These are phyloP conservation scores for Zaprionus ornatus DNA, from an alignment of 1,140 invertebrate species.

Conservation along the genomic window DNA sequence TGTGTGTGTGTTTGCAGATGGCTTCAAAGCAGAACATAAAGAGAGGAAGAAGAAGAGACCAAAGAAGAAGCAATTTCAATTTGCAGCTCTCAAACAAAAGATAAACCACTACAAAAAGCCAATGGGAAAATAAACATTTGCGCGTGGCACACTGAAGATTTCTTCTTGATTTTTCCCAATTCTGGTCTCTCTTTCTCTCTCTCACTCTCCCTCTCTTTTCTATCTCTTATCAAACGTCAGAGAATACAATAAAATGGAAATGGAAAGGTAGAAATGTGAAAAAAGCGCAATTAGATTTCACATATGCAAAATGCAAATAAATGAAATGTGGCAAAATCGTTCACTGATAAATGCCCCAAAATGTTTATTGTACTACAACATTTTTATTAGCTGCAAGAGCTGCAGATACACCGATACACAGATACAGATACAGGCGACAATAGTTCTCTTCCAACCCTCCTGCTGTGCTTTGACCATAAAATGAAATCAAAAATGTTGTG, in stretches of 20 bases:
- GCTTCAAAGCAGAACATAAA: background rate
- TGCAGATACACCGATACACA: conserved; percentile 31
- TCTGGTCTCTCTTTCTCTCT: background rate
- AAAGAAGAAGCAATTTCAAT: background rate
- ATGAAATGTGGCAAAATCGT: conserved; percentile 59
- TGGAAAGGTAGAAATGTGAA: conserved; percentile 6
- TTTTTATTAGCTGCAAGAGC: conserved; percentile 57
- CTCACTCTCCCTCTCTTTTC: background rate
- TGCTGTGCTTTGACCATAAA: conserved; percentile 48
- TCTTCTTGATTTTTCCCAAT: background rate
- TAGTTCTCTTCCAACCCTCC: background rate
- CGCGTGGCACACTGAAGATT: background rate
- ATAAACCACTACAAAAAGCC: conserved; percentile 5
- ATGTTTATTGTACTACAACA: conserved; percentile 60
- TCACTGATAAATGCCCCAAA: conserved; percentile 60
- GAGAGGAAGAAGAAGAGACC: background rate
- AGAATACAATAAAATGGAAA: background rate
- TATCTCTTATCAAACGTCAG: background rate
- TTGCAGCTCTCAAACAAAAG: background rate
- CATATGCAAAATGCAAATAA: conserved; percentile 20
- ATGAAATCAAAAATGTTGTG: conserved; percentile 68
- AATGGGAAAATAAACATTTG: conserved; percentile 5
- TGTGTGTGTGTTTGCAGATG: background rate
- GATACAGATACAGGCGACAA: conserved; percentile 46
- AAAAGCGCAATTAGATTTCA: conserved; percentile 29